These are phyloP conservation scores for Sparidentex hasta DNA, from an alignment of 2,797 vertebrate species.

Conservation along the genomic window DNA sequence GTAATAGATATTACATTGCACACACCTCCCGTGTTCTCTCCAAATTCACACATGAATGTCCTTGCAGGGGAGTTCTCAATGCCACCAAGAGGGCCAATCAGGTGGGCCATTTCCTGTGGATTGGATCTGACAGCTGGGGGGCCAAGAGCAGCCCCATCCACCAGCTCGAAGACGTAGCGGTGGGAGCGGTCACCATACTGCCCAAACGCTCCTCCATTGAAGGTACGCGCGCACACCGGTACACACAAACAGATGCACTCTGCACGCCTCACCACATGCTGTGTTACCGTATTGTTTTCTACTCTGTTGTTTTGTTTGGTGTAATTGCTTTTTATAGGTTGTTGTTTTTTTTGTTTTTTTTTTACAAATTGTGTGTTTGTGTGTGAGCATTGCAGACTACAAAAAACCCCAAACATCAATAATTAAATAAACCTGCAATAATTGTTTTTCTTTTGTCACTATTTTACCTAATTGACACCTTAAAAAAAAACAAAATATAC, in stretches of 20 bases:
- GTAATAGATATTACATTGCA: constrained; percentile 54
- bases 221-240: constrained; percentile 81
- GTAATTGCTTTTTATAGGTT: neutral
- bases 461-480: neutral
- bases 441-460: neutral
- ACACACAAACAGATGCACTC: neutral
- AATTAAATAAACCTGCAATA: neutral
- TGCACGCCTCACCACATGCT: neutral
- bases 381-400: too few relatives aligned
- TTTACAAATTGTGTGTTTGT: neutral
- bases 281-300: neutral
- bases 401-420: neutral
- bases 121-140: constrained; percentile 97
- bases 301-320: neutral
- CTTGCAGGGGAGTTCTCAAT: constrained; percentile 92
- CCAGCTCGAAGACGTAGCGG: constrained; percentile 92
- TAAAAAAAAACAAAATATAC: too few relatives aligned
- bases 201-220: constrained; percentile 94
- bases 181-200: constrained; percentile 94
- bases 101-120: constrained; percentile 95
- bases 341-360: too few relatives aligned
- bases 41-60: constrained; percentile 60
- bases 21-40: constrained; percentile 33
- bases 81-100: constrained; percentile 94
- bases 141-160: constrained; percentile 90